Base-by-base conservation (phyloP, 2,113 vertebrate species). In the Hippolais icterina region DNA sequence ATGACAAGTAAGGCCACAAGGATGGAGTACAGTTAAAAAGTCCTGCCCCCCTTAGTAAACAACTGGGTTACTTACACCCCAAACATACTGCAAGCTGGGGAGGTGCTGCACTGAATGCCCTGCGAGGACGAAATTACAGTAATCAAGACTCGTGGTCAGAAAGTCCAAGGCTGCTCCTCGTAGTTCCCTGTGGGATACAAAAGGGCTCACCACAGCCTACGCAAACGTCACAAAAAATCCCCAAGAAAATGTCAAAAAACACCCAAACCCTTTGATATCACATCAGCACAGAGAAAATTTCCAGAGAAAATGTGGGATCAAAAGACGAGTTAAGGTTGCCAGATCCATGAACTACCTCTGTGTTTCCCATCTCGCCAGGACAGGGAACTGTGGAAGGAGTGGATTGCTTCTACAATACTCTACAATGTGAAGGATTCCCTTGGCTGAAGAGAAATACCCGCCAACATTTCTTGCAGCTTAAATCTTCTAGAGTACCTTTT, bases 141-240 rank as follows among this genome's bases (percentile, higher is more conserved):
- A 94, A 97, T 96, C 46, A 92, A 86, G 46, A 50, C 89, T 91
- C 0, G 5, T 72, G 90, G 91, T 95, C 89, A 85, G 16, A 37
- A 91, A 81, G 27, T 68, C 60, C 56, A 75, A 82, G 66, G 64
- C 80, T 92, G 66, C 49, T 94, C 70, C 64, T 71, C 8, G 5
- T 65, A 89, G 87, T 21, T 94, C 59, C 66, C 56, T 56, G 50
- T 3, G 12, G 90, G 77, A 89, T 54, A 71, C 74, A 87, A 46
- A 90, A 93, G 39, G 64, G 50, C 49, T 90, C 35, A 83, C 88
- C 87, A 63, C 77, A 96, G 77, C 23, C 70, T 76, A 89, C 1
- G 8, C 41, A 96, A 90, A 89, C 3, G 14, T 66, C 35, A 35
- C 59, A 49, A 76, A 81, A 66, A 61, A 27, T 22, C 54, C 56